Base-by-base conservation (phyloP, 2,888 invertebrate species). In the Dascillus cervinus region DNA sequence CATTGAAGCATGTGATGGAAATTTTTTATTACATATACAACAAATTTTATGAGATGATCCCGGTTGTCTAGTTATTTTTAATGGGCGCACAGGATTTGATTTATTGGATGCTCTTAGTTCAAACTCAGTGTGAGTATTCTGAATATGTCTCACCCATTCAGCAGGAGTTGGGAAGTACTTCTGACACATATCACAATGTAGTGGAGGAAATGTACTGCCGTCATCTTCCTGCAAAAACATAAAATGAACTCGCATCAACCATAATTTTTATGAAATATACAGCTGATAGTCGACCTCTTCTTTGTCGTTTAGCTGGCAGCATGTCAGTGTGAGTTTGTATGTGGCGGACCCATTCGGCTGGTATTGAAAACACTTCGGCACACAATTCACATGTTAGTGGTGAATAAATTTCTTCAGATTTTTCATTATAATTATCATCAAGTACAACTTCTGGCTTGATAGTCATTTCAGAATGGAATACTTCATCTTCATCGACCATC, bases 131-230 rank as follows among this genome's bases (percentile, higher is more conserved):
- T 88, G 88, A 15, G 82, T 79, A 56, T 76, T 82, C 59, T 87
- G 86, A 56, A 88, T 82, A 56, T 88, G 88, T 3, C 85, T 78
- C 24, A 88, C 88, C 88, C 88, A 88, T 63, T 86, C 86, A 11
- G 78, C 86, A 0, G 88, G 87, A 37, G 84, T 85, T 23, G 80
- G 74, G 67, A 80, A 82, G 62, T 69, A 71, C 70, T 71, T 81
- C 71, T 72, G 81, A 51, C 86, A 86, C 10, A 86, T 66, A 53
- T 86, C 85, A 60, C 86, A 86, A 32, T 80, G 77, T 4, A 86
- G 64, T 22, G 84, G 72, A n/a, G 84, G 73, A 49, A 71, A 72
- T 29, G 69, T 78, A 39, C 81, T 82, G 20, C 79, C 75, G 52
- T 79, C 77, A 49, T 78, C 78, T 25, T 78, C 73, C 73, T 77